phyloP scores from a whole-genome alignment of 2,797 vertebrate genomes.

The Okamejei kenojei region DNA sequence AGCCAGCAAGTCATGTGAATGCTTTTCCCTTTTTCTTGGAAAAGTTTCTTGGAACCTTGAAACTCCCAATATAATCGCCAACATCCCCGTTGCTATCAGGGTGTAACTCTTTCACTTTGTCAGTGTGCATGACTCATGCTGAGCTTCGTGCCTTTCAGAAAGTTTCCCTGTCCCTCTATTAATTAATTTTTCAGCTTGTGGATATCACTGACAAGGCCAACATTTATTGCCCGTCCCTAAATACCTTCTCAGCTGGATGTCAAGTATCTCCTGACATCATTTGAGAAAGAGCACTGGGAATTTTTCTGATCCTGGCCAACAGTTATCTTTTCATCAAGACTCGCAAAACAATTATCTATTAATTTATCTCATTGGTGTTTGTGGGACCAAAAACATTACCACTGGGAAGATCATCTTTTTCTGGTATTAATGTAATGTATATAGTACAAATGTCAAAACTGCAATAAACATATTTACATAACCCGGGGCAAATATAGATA shows the following conservation, averaged over 20 bases:
- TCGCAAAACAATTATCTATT: not conserved
- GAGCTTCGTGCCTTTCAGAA: not conserved
- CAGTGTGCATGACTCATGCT: no score
- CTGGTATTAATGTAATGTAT: not conserved
- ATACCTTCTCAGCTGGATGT: not conserved
- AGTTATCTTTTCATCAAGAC: not conserved
- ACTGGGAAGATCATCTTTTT: not conserved
- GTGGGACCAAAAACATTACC: not conserved
- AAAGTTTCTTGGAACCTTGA: no score
- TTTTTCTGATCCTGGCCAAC: not conserved
- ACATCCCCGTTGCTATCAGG: no score
- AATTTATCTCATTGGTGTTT: not conserved
- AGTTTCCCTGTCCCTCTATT: no score
- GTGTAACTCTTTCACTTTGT: no score
- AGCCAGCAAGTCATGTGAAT: no score
- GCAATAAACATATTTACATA: constrained; percentile 3
- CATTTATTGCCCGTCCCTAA: no score
- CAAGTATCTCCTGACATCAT: not conserved
- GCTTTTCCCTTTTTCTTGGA: no score
- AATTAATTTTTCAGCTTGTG: no score
- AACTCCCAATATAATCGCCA: no score
- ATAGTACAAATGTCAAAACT: not conserved
- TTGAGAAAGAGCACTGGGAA: not conserved
- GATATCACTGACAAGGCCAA: not conserved
- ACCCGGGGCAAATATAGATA: not conserved